Evolutionary conservation across 1,140 invertebrate species (phyloP).

Genomic region (Antheraea mylitta): DNA sequence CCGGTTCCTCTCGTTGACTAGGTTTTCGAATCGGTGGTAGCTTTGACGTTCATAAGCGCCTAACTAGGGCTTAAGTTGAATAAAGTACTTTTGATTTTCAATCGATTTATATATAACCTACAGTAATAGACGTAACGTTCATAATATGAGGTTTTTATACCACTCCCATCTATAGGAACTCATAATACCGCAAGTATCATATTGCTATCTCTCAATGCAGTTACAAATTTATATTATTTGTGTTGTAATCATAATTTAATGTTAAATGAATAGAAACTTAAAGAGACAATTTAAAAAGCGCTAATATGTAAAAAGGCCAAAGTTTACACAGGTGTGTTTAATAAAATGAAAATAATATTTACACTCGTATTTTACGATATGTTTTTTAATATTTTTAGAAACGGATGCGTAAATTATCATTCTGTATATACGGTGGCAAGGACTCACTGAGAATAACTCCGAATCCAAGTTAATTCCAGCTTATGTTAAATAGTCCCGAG

Average conservation of each 20-base stretch:
- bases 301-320: neutral
- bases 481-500: neutral
- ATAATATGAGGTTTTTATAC: no score
- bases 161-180: no score
- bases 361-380: neutral
- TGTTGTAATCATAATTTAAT: neutral
- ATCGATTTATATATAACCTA: no score
- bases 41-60: no score
- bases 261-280: neutral
- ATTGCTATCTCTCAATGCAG: no score
- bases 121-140: no score
- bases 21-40: no score
- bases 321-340: neutral
- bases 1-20: no score
- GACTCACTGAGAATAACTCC: neutral
- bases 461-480: neutral
- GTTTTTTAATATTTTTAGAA: neutral
- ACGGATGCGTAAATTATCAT: neutral
- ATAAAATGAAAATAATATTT: neutral
- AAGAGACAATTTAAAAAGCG: neutral
- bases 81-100: no score
- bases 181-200: no score
- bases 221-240: neutral
- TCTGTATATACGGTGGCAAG: neutral
- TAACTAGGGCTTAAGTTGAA: no score